A percentile compares a stretch with the other conserved stretches of the same genome.
phyloP scores from a whole-genome alignment of 2,797 vertebrate species.

The Simalia tracyae region DNA sequence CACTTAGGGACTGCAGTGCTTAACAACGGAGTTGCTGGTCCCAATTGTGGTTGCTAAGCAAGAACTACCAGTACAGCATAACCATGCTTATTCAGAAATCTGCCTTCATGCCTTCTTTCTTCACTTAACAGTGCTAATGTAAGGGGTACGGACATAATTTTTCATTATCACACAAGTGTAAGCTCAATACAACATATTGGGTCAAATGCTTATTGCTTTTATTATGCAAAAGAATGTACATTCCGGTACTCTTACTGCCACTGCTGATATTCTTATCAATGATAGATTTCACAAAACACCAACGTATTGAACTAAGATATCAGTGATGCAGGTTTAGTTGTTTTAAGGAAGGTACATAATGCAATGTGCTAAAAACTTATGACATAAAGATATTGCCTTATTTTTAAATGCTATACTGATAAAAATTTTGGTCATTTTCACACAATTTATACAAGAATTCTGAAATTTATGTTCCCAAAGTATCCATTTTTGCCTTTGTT shows the following conservation, averaged over 20 bases:
- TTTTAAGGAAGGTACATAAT: not conserved
- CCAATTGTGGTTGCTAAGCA: not conserved
- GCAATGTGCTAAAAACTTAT: not conserved
- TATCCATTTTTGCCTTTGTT: slow-evolving; percentile 18
- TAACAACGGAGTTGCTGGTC: not conserved
- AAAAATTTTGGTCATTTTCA: not conserved
- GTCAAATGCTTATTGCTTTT: slow-evolving; percentile 56
- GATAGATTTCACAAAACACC: slow-evolving; percentile 47
- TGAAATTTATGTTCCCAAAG: not conserved
- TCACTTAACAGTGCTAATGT: not conserved
- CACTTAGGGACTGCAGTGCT: not conserved
- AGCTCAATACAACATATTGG: not conserved
- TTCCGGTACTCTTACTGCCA: not conserved
- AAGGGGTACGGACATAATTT: not conserved
- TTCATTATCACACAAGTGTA: slow-evolving; percentile 11
- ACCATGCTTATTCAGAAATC: not conserved
- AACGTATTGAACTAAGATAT: not conserved
- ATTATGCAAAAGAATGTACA: slow-evolving; percentile 60
- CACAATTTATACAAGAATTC: not conserved
- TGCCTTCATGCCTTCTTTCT: not conserved
- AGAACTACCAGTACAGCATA: not conserved
- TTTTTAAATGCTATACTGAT: not conserved
- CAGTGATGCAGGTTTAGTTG: slow-evolving; percentile 35
- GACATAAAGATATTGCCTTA: slow-evolving; percentile 1
- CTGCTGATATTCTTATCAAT: not conserved